Evolutionary conservation across 2,797 vertebrate genomes (phyloP).

Genomic region (Pampus argenteus): DNA sequence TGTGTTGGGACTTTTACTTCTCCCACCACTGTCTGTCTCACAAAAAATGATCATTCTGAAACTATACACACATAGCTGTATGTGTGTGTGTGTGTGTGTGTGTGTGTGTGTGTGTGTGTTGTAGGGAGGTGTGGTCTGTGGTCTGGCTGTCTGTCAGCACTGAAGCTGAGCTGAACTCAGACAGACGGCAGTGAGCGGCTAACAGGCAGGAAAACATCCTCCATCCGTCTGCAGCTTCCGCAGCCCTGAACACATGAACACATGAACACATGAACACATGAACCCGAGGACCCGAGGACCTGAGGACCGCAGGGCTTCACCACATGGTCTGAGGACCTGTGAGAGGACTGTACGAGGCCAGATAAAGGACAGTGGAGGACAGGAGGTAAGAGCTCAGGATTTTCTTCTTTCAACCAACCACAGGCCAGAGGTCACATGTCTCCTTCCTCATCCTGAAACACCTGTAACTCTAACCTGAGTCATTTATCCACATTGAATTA

Average conservation of each 20-base stretch:
- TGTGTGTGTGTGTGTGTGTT: neutral
- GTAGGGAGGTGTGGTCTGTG: conserved; percentile 27
- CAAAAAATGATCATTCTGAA: no score
- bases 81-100: conserved; percentile 5
- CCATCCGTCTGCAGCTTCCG: conserved; percentile 17
- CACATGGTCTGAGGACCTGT: conserved; percentile 11
- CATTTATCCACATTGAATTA: no score
- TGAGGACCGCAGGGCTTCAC: conserved; percentile 10
- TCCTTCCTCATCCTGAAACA: no score
- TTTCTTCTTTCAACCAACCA: no score
- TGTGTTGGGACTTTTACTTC: no score
- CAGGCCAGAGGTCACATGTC: no score
- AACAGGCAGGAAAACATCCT: conserved; percentile 49
- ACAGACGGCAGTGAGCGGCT: conserved; percentile 19
- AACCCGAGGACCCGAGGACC: neutral
- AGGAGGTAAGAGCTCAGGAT: conserved; percentile 2
- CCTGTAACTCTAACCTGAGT: no score
- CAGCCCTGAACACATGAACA: conserved; percentile 8
- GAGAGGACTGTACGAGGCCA: neutral
- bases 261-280: conserved; percentile 6
- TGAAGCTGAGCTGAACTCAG: neutral
- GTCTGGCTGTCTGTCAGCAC: neutral
- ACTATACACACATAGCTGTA: no score
- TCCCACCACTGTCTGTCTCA: no score
- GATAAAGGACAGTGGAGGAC: neutral